Evolutionary conservation across 1,140 invertebrate genomes (phyloP).

Genomic region (Trissolcus basalis): DNA sequence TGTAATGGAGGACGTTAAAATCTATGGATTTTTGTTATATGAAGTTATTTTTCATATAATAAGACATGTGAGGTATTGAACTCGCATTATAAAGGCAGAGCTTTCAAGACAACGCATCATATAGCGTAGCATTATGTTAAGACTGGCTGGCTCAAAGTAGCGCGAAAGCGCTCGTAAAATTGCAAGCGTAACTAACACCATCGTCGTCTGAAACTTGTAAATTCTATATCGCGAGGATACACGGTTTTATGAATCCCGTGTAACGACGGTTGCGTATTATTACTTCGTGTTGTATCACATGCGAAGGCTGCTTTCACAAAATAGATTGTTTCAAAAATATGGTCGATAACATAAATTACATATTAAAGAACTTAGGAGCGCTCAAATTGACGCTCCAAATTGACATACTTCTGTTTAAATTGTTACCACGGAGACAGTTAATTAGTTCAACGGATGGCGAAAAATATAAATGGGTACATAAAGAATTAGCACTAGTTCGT

Average conservation of each 20-base stretch:
- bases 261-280: slow-evolving; percentile 59
- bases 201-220: slow-evolving; percentile 63
- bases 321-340: too few species aligned
- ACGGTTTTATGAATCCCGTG: slow-evolving; percentile 59
- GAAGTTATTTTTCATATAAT: slow-evolving; percentile 53
- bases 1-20: too few species aligned
- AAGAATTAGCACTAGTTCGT: too few species aligned
- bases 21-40: too few species aligned
- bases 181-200: slow-evolving; percentile 58
- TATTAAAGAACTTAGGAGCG: slow-evolving; percentile 29
- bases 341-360: slow-evolving; percentile 40
- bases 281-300: slow-evolving; percentile 52
- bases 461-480: too few species aligned
- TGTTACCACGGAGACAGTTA: too few species aligned
- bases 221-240: slow-evolving; percentile 58
- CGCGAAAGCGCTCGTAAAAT: slow-evolving; percentile 60
- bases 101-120: slow-evolving; percentile 55
- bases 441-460: slow-evolving; percentile 11
- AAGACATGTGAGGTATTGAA: slow-evolving; percentile 54
- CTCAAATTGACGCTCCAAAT: slow-evolving; percentile 12
- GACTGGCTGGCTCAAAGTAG: slow-evolving; percentile 39
- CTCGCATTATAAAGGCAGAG: slow-evolving; percentile 47
- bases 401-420: too few species aligned
- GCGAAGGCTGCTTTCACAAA: slow-evolving; percentile 18
- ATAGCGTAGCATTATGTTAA: slow-evolving; percentile 56